Conservation (phyloP, 2,113 vertebrate species). For the Chaenocephalus aceratus region DNA sequence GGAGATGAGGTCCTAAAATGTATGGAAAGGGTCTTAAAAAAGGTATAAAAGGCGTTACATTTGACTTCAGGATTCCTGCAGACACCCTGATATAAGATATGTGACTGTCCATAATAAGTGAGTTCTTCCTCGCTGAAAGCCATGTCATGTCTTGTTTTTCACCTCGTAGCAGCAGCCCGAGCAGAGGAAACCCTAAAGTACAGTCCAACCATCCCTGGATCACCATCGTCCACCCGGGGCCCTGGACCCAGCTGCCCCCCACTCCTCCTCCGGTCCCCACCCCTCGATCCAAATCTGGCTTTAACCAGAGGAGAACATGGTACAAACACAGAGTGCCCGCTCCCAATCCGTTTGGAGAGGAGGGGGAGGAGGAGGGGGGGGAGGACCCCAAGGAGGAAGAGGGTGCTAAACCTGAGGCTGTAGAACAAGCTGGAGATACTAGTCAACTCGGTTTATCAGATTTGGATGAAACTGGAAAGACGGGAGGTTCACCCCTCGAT, state of each 20-base stretch:
- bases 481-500: background rate
- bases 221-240: conserved; percentile 87
- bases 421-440: background rate
- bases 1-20: too few relatives aligned
- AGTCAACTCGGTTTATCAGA: background rate
- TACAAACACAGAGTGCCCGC: conserved; percentile 47
- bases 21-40: too few relatives aligned
- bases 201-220: conserved; percentile 91
- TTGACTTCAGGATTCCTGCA: too few relatives aligned
- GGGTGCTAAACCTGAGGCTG: background rate
- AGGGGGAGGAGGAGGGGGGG: conserved; percentile 63
- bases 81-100: background rate
- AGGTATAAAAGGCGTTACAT: too few relatives aligned
- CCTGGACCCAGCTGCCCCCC: conserved; percentile 90
- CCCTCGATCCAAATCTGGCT: conserved; percentile 40
- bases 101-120: background rate
- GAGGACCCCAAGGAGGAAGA: conserved; percentile 2
- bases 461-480: conserved; percentile 11
- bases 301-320: conserved; percentile 11
- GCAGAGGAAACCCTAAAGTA: conserved; percentile 43
- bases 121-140: background rate
- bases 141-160: background rate
- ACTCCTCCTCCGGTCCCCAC: conserved; percentile 64
- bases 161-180: conserved; percentile 5
- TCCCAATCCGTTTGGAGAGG: conserved; percentile 90